A percentile compares a stretch with the other conserved stretches of the same genome.
phyloP scores from a whole-genome alignment of 2,888 invertebrate genomes.

The Dasysyrphus tricinctus region DNA sequence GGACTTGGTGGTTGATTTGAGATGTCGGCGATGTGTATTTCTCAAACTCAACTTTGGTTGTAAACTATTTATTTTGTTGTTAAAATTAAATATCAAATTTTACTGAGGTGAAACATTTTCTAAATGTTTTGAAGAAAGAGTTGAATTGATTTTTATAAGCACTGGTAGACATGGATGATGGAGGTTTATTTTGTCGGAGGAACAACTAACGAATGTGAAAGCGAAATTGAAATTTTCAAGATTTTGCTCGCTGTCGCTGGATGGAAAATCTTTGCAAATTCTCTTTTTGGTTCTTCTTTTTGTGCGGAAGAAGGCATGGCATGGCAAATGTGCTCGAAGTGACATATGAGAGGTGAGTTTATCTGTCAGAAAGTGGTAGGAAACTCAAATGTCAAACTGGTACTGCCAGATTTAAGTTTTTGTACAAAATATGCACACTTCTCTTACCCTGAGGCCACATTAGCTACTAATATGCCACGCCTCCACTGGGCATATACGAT shows the following conservation, averaged over 20 bases:
- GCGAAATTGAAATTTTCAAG: slow-evolving; percentile 34
- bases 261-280: slow-evolving; percentile 44
- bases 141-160: slow-evolving; percentile 68
- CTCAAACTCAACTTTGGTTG: slow-evolving; percentile 47
- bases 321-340: background rate
- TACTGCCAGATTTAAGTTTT: background rate
- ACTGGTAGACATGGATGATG: slow-evolving; percentile 74
- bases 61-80: slow-evolving; percentile 15
- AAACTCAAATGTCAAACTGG: background rate
- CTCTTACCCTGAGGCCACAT: too few relatives aligned
- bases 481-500: too few relatives aligned
- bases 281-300: background rate
- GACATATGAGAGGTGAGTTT: background rate
- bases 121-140: slow-evolving; percentile 66
- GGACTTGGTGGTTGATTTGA: slow-evolving; percentile 39
- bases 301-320: background rate
- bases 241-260: slow-evolving; percentile 12
- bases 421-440: too few relatives aligned
- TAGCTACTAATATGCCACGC: too few relatives aligned
- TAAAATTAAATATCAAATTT: slow-evolving; percentile 72
- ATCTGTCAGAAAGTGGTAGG: background rate
- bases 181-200: slow-evolving; percentile 71
- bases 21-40: slow-evolving; percentile 42
- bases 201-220: slow-evolving; percentile 69
- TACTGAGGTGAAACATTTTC: slow-evolving; percentile 70